Conservation (phyloP, 2,888 invertebrate genomes). For the Sisyra nigra region DNA sequence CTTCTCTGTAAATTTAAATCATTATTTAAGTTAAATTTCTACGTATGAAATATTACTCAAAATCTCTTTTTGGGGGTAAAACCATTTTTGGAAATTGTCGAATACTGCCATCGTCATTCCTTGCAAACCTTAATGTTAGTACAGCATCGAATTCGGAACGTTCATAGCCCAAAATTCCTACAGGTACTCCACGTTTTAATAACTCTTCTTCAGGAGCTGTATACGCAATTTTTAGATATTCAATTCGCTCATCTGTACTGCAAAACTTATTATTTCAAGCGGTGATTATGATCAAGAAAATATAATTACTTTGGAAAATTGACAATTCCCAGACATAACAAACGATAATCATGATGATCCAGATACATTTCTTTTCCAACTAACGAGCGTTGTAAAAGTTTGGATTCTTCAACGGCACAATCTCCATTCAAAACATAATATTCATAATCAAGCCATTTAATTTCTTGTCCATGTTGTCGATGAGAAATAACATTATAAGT, state of each 20-base stretch:
- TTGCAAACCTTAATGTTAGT: slow-evolving; percentile 25
- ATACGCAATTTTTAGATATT: slow-evolving; percentile 35
- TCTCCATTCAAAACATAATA: slow-evolving; percentile 34
- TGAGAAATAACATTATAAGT: slow-evolving; percentile 40
- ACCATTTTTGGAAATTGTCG: slow-evolving; percentile 1
- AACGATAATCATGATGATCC: slow-evolving; percentile 38
- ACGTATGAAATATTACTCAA: no score
- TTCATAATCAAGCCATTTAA: slow-evolving; percentile 32
- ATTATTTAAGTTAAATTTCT: no score
- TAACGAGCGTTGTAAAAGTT: slow-evolving; percentile 39
- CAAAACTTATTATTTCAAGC: slow-evolving; percentile 3
- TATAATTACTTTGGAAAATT: slow-evolving; percentile 20
- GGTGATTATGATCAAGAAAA: slow-evolving; percentile 15
- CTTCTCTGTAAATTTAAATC: no score
- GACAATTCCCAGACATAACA: slow-evolving; percentile 35
- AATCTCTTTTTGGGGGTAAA: not conserved
- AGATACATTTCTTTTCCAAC: slow-evolving; percentile 40
- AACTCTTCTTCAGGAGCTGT: slow-evolving; percentile 38
- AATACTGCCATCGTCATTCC: slow-evolving; percentile 14
- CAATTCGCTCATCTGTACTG: slow-evolving; percentile 27
- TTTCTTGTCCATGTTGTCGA: slow-evolving; percentile 14
- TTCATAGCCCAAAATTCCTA: slow-evolving; percentile 43
- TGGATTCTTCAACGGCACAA: slow-evolving; percentile 33
- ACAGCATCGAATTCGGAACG: slow-evolving; percentile 38
- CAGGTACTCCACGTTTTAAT: slow-evolving; percentile 25